Evolutionary conservation across 2,888 invertebrate genomes (phyloP), one percentile per base, ranked within the genome.

Genomic region (Drosophila neoperkinsi): DNA sequence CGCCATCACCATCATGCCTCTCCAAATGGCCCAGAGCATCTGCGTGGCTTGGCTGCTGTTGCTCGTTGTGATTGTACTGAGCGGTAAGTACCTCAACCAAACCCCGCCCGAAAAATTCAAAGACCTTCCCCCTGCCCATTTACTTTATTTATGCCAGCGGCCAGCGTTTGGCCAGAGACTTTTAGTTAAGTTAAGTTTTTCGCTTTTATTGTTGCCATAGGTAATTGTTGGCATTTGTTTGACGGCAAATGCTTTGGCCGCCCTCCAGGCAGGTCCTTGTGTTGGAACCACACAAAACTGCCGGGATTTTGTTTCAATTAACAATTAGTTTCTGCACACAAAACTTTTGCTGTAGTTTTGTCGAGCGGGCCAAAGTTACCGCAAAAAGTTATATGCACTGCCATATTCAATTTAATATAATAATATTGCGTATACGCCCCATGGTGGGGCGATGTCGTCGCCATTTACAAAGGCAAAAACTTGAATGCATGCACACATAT

Each of bases 141-240:
- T n/a, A 38, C 28, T 55, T 31, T 63, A 71, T 68, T 81, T 71
- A 81, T 75, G 75, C 65, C 67, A 57, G 68, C 64, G 59, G 55
- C 51, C 46, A 57, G 56, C 55, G 10, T 6, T 31, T 58, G 57
- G 53, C n/a, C 62, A 68, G 49, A 51, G 66, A 69, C 62, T 64
- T 67, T 62, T 67, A 67, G 65, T 83, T 74, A 64, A 65, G 71
- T 80, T 76, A 65, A 68, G 70, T 81, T 77, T 71, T 73, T 66
- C 76, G 69, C 71, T 69, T 82, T 84, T 76, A 74, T 84, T 88
- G 81, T 86, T 84, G 84, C 77, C 74, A 67, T 71, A 85, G 80
- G 85, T 87, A 89, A 87, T 87, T 89, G 89, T 82, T 84, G 79
- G 81, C 77, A 86, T 82, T 86, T 86, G 83, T 85, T 83, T 88